Conservation (phyloP, 1,140 invertebrate genomes). For the Drosophila leontia region DNA sequence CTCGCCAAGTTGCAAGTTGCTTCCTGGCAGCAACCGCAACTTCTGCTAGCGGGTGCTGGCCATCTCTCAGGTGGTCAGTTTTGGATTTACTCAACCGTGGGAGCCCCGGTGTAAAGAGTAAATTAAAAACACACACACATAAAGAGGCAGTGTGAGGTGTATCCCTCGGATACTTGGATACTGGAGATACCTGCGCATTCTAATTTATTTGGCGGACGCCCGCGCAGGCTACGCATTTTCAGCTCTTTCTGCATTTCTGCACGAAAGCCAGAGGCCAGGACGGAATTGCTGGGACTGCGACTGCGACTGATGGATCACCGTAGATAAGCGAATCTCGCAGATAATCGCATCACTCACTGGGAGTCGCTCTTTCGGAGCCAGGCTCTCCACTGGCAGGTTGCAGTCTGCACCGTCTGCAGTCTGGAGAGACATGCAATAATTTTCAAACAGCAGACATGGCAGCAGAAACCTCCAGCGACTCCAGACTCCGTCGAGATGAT, state of each 20-base stretch:
- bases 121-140: conserved; percentile 58
- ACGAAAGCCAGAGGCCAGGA: conserved; percentile 55
- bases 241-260: conserved; percentile 42
- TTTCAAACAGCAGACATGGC: conserved; percentile 64
- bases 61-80: conserved; percentile 49
- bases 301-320: conserved; percentile 81
- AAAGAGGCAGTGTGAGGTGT: conserved; percentile 1
- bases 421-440: conserved; percentile 75
- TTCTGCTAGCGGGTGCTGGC: conserved; percentile 72
- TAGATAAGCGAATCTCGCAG: conserved; percentile 84
- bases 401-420: conserved; percentile 36
- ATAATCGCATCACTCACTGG: conserved; percentile 84
- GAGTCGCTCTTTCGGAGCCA: conserved; percentile 33
- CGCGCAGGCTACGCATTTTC: conserved; percentile 74
- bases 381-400: conserved; percentile 59
- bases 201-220: conserved; percentile 79
- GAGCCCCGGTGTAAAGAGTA: conserved; percentile 66
- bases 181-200: conserved; percentile 64
- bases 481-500: conserved; percentile 60
- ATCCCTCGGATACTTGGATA: conserved; percentile 25
- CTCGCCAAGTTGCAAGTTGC: conserved; percentile 33
- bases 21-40: conserved; percentile 58
- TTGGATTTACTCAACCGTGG: conserved; percentile 69
- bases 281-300: conserved; percentile 20
- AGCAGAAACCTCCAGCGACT: conserved; percentile 28